phyloP scores from a whole-genome alignment of 2,797 vertebrate species.

The Dipus sagitta region DNA sequence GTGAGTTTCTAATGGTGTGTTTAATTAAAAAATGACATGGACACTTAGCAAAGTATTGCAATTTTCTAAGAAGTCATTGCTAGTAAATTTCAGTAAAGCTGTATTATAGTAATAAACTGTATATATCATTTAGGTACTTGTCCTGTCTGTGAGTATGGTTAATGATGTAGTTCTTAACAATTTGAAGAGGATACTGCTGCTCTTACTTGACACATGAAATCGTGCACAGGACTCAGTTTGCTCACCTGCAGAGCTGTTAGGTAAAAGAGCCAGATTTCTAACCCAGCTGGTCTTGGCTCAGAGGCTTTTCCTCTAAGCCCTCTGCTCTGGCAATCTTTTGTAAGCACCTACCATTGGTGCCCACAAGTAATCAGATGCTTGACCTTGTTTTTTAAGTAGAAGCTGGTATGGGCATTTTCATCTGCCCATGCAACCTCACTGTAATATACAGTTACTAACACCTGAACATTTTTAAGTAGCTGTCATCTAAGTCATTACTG shows the following conservation, averaged over 20 bases:
- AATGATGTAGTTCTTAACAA: conserved; percentile 40
- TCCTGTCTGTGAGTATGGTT: not conserved
- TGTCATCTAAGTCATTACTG: conserved; percentile 22
- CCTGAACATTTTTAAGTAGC: conserved; percentile 41
- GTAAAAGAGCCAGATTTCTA: not conserved
- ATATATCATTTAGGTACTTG: conserved; percentile 46
- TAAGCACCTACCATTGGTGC: not conserved
- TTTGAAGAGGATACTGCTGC: not conserved
- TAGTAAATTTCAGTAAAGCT: conserved; percentile 17
- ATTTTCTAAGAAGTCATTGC: conserved; percentile 62
- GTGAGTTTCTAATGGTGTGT: conserved; percentile 85
- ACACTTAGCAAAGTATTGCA: not conserved
- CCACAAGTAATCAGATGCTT: conserved; percentile 22
- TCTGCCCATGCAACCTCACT: not conserved
- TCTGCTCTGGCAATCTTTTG: not conserved
- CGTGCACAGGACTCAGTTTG: not conserved
- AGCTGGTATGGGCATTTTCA: not conserved
- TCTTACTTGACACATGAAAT: not conserved
- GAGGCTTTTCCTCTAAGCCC: not conserved
- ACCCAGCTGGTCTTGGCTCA: not conserved
- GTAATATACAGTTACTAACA: conserved; percentile 30
- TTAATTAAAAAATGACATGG: conserved; percentile 1
- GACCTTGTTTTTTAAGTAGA: conserved; percentile 29
- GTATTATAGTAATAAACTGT: not conserved
- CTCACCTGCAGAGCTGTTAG: not conserved